These are phyloP conservation scores for Antheraea mylitta DNA, from an alignment of 1,140 invertebrate genomes.

Conservation along the genomic window DNA sequence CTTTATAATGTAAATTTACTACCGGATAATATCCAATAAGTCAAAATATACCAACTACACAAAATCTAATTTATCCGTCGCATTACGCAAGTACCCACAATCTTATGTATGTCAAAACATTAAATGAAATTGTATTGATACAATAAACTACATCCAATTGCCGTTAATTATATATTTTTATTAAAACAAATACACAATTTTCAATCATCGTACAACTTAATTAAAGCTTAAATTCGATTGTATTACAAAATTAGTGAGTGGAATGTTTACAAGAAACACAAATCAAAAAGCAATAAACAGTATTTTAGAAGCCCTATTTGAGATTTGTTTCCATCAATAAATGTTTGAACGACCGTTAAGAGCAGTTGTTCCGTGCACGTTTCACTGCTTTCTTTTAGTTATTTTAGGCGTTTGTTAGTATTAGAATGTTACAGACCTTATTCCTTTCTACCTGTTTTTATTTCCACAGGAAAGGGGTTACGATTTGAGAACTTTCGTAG, in stretches of 20 bases:
- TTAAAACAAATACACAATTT: background rate
- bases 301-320: conserved; percentile 49
- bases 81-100: background rate
- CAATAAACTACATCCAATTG: background rate
- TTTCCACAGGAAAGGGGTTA: background rate
- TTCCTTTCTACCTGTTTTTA: background rate
- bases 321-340: conserved; percentile 51
- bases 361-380: conserved; percentile 20
- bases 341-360: conserved; percentile 38
- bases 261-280: conserved; percentile 38
- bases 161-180: background rate
- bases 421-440: conserved; percentile 3
- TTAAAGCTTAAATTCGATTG: background rate
- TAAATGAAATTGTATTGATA: background rate
- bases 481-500: background rate
- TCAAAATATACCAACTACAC: background rate
- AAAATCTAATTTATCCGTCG: background rate
- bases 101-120: background rate
- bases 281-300: conserved; percentile 51
- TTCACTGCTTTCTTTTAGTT: conserved; percentile 18
- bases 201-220: background rate
- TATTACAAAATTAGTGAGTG: background rate
- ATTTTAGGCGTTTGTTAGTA: conserved; percentile 17
- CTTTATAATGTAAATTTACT: too few relatives aligned
- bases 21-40: background rate